Evolutionary conservation across 53 echinoderm and acorn worm species (phyloP), one percentile per base, ranked within the genome.

Genomic region (Zoroaster sp.): DNA sequence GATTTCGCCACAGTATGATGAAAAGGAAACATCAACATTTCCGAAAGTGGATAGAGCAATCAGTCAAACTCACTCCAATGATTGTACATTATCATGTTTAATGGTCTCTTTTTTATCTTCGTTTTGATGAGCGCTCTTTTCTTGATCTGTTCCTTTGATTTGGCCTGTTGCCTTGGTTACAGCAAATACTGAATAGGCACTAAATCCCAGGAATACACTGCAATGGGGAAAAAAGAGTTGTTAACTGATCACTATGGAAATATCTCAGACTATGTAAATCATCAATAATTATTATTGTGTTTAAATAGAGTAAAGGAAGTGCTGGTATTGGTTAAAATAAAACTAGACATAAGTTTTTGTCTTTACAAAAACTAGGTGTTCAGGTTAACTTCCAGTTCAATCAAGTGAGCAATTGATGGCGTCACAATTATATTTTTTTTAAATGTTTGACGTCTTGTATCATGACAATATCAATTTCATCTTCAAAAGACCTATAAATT

Each of bases 151-250:
- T 83, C 49, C 47, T 25, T 36, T 47, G 52, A 49, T 11, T 0
- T 44, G 34, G 35, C 37, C 47, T n/a, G 85, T 85, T 51, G 85
- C 47, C 85, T 85, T 85, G 69, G 85, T 85, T 35, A 71, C 85
- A 4, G 47, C 35, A 42, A 70, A 85, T 3, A 85, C 85, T 0
- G 85, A 66, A 23, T 70, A 85, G 41, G 85, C 71, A 21, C 70
- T 85, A 35, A 85, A 15, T 70, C 85, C 85, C 5, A 85, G 85
- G 13, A 85, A 71, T 18, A 71, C 71, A 46, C 85, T 85, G 85
- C 6, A 47, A 85, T 39, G 21, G 69, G 70, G 35, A 67, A 3
- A 38, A 63, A 52, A 47, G 4, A 8, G 13, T 32, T 25, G n/a
- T 23, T 3, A 69, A 2, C 18, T 59, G 5, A 9, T 23, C 20